Evolutionary conservation across 2,888 invertebrate species (phyloP), one percentile per base, ranked within the genome.

Genomic region (Cephus spinipes): DNA sequence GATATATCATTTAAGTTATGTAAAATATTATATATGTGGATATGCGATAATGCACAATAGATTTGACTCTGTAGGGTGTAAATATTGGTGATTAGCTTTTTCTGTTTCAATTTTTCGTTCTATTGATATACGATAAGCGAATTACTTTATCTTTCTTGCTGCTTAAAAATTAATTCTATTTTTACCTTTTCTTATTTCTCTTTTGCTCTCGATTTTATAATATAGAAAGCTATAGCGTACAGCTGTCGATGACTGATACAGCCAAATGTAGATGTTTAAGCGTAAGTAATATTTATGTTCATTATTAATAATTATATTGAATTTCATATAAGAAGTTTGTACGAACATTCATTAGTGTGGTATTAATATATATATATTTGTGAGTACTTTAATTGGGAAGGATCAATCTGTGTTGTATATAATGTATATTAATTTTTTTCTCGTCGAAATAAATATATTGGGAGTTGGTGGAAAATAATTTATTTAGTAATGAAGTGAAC

Each of bases 161-260:
- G 31, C n/a, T 79, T 74, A 73, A 76, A 33, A 12, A 30, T 31
- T 36, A 33, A 33, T 75, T 55, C 31, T 75, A 74, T 35, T 35
- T 81, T 79, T 12, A 79, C 73, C 73, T 78, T 77, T 75, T 86
- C 83, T 40, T 81, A 79, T 31, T 4, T 34, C 30, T 74, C 23
- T 34, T 15, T n/a, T 15, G 23, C 74, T 32, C 35, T 74, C 12
- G 9, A 34, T 74, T 34, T 35, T n/a, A 30, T 33, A 35, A 23
- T 30, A 12, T 23, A 35, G 23, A 30, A 32, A 34, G 12, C 35
- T 33, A 12, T 34, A 36, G 33, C 81, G 12, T 32, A 15, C 69
- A 79, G 82, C 83, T 80, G 81, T 81, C 82, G 83, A 87, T 82
- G 89, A 90, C 89, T 90, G 90, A 89, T 87, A 78, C 87, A 87